These are phyloP conservation scores for Bellardia pandia DNA, from an alignment of 2,888 invertebrate genomes.

Conservation along the genomic window DNA sequence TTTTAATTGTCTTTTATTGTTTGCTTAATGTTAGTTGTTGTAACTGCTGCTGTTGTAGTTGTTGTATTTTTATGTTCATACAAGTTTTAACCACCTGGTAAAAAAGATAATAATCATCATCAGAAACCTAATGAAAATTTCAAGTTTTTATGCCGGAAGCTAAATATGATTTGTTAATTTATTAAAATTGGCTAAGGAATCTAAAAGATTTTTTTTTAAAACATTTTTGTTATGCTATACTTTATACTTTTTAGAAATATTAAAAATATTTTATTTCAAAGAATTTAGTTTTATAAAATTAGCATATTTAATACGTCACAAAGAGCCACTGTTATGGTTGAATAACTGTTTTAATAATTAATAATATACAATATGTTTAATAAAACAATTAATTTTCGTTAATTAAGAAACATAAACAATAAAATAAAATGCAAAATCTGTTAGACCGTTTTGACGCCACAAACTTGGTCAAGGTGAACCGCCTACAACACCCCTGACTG, in stretches of 20 bases:
- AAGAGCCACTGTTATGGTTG: background rate
- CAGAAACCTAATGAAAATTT: conserved; percentile 41
- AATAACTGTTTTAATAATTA: background rate
- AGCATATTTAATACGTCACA: background rate
- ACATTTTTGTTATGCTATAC: too few species aligned
- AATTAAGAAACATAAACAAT: background rate
- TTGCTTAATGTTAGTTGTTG: conserved; percentile 7
- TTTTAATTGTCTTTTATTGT: conserved; percentile 37
- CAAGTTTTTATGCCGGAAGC: conserved; percentile 42
- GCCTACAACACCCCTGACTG: conserved; percentile 17
- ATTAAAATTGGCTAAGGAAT: conserved; percentile 38
- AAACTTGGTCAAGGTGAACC: conserved; percentile 35
- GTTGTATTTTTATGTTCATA: background rate
- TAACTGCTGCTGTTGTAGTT: background rate
- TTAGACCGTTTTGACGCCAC: too few species aligned
- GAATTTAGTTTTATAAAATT: too few species aligned
- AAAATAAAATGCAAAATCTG: background rate
- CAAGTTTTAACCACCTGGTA: conserved; percentile 50
- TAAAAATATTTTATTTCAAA: too few species aligned
- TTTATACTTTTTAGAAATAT: too few species aligned
- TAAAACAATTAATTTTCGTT: too few species aligned
- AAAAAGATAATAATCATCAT: conserved; percentile 34
- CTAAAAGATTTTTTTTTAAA: background rate
- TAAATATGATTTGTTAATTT: conserved; percentile 45
- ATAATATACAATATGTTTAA: background rate